Percentiles rank a stretch among this genome's conserved stretches.
These are phyloP conservation scores for Agrypnus murinus DNA, from an alignment of 2,888 invertebrate genomes.

Conservation along the genomic window DNA sequence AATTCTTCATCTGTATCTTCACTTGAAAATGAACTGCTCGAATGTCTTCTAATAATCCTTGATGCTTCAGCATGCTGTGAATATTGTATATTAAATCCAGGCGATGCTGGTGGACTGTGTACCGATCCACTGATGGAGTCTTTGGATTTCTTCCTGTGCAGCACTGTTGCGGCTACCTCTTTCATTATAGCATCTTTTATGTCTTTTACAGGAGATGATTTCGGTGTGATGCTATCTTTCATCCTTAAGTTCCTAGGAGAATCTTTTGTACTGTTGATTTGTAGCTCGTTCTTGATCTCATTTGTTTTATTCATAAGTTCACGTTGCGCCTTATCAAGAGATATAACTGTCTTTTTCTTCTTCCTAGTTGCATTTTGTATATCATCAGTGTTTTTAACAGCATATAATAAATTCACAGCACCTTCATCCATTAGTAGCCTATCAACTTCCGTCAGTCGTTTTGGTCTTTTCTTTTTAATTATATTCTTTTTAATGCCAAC, in stretches of 20 bases:
- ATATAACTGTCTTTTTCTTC: conserved; percentile 61
- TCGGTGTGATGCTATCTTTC: conserved; percentile 63
- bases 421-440: conserved; percentile 88
- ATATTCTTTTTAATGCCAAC: conserved; percentile 19
- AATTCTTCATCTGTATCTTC: conserved; percentile 57
- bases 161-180: conserved; percentile 46
- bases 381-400: conserved; percentile 77
- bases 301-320: conserved; percentile 67
- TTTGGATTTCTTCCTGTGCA: conserved; percentile 68
- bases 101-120: conserved; percentile 73
- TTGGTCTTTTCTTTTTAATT: conserved; percentile 49
- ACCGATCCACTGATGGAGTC: conserved; percentile 67
- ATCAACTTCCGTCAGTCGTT: conserved; percentile 81
- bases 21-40: conserved; percentile 86
- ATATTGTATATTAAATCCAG: conserved; percentile 75
- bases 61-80: conserved; percentile 80
- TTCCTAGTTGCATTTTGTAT: conserved; percentile 54
- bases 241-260: conserved; percentile 71
- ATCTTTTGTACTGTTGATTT: conserved; percentile 65
- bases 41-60: conserved; percentile 86
- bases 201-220: conserved; percentile 39
- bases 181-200: too few species aligned
- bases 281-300: conserved; percentile 67
- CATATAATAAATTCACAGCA: conserved; percentile 89
- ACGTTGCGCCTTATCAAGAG: conserved; percentile 64